Base-by-base conservation (phyloP, 2,797 vertebrate genomes). In the Falco rusticolus region DNA sequence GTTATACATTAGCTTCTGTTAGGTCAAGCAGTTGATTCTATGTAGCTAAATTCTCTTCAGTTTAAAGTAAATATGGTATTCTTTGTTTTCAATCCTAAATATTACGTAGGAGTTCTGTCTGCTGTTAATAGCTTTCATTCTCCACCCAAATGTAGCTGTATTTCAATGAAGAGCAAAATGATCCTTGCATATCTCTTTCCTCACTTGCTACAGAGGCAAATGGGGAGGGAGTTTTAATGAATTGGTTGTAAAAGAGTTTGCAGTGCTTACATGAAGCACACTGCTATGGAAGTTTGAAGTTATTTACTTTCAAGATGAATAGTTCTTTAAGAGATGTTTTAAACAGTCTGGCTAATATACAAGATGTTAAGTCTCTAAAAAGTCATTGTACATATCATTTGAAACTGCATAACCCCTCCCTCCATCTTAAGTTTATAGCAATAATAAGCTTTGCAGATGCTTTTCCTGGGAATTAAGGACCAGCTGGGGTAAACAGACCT, bases 401-500 rank as follows among this genome's bases (percentile, higher is more conserved):
- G 72, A 84, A 97, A 89, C 50, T 83, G 76, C 76, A 24, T 86
- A 93, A 86, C 92, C 79, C 79, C 66, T 93, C 92, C 90, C 54
- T 96, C 87, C 65, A 78, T 94, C 91, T 91, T 79, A 84, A 84
- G 92, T 97, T 97, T 96, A 93, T 84, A 91, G 90, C 96, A 95
- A 96, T 96, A 97, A 92, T 96, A 96, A 97, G 92, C 87, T 84
- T 95, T 94, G 90, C 93, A 97, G 95, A 97, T 96, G 93, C 90
- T 96, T 97, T 96, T 97, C 93, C 90, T 89, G 96, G 93, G 96
- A 97, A 96, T 97, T 96, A 96, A 93, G 96, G 95, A 94, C 95
- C 95, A 97, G 92, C 93, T 96, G 95, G 96, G 92, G 89, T 97
- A 97, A 97, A 97, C 90, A 96, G 95, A 97, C 95, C 96, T 97